Percentiles rank a stretch among this genome's conserved stretches.
Conservation (phyloP, 1,140 invertebrate genomes). For the Anastrepha obliqua region DNA sequence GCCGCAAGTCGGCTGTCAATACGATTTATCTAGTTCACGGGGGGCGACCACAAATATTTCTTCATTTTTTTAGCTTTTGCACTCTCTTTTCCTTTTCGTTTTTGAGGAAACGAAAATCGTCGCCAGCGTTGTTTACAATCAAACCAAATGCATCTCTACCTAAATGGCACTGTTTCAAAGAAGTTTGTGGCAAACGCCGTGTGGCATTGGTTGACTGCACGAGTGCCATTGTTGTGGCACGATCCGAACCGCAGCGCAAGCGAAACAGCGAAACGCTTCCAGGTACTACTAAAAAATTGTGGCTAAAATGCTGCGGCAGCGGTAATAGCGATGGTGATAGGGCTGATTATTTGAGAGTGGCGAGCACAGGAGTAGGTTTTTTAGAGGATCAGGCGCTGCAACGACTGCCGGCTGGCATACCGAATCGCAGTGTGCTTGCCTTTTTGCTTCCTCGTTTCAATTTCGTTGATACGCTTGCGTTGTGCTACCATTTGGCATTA, state of each 20-base stretch:
- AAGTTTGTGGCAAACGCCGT: conserved; percentile 34
- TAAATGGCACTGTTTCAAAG: conserved; percentile 19
- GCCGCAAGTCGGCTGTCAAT: conserved; percentile 34
- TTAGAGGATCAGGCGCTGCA: background rate
- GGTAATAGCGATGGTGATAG: background rate
- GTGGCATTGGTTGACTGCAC: background rate
- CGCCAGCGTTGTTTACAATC: conserved; percentile 10
- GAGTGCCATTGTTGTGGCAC: conserved; percentile 48
- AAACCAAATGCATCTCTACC: conserved; percentile 18
- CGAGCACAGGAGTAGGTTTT: background rate
- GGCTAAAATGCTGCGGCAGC: background rate
- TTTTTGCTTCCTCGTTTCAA: conserved; percentile 46
- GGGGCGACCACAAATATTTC: conserved; percentile 24
- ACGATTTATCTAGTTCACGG: conserved; percentile 46
- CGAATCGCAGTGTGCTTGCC: conserved; percentile 29
- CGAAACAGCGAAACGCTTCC: conserved; percentile 41
- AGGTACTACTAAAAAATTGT: background rate
- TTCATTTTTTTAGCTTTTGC: background rate
- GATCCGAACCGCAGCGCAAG: conserved; percentile 32
- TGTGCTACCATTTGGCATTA: conserved; percentile 34
- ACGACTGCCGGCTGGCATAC: conserved; percentile 13
- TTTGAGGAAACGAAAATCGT: conserved; percentile 33
- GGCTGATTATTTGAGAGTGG: background rate
- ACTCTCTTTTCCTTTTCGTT: background rate
- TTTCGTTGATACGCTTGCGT: conserved; percentile 37